Percentiles rank a stretch among this genome's conserved stretches.
These are phyloP conservation scores for Nudaria mundana DNA, from an alignment of 2,888 invertebrate species.

Conservation along the genomic window DNA sequence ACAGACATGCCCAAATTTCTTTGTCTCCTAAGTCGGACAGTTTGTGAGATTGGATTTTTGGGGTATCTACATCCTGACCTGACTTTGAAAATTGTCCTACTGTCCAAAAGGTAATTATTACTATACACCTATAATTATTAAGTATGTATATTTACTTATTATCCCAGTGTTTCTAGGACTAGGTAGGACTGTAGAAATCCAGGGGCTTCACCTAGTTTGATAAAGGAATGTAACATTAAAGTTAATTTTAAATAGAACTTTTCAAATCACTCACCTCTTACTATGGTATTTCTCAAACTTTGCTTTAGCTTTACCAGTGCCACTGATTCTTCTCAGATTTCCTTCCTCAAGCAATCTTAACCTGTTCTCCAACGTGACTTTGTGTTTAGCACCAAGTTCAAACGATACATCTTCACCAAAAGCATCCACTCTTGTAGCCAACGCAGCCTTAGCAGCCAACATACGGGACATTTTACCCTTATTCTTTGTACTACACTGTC, in stretches of 20 bases:
- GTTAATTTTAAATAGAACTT: too few species aligned
- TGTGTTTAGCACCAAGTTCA: slow-evolving; percentile 94
- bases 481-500: slow-evolving; percentile 92
- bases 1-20: too few species aligned
- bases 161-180: too few species aligned
- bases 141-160: too few species aligned
- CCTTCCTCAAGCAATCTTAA: slow-evolving; percentile 92
- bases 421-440: slow-evolving; percentile 97
- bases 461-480: slow-evolving; percentile 98
- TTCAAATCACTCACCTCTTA: slow-evolving; percentile 81
- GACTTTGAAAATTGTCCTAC: too few species aligned
- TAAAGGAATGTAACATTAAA: too few species aligned
- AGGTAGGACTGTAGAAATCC: too few species aligned
- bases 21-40: too few species aligned
- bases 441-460: slow-evolving; percentile 96
- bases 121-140: too few species aligned
- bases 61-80: too few species aligned
- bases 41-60: too few species aligned
- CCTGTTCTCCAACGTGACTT: slow-evolving; percentile 92
- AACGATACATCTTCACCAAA: slow-evolving; percentile 93
- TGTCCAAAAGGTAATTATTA: neutral
- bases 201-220: too few species aligned
- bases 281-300: slow-evolving; percentile 97
- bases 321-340: slow-evolving; percentile 90
- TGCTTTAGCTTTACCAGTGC: slow-evolving; percentile 92